Conservation (phyloP, 2,113 vertebrate genomes). For the Scomber colias region DNA sequence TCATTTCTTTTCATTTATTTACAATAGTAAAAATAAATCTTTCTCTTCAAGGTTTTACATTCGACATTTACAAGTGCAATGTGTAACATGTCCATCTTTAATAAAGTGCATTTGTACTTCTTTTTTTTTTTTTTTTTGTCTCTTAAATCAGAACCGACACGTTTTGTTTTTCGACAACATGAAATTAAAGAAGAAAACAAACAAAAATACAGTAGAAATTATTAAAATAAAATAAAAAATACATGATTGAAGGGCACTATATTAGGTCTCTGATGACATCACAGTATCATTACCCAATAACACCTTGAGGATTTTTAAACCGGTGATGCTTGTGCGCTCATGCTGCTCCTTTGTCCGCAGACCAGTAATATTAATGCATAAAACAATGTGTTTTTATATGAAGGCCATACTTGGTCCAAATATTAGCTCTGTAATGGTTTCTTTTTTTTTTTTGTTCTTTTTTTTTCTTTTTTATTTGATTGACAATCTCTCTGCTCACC, state of each 20-base stretch:
- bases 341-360: constrained; percentile 25
- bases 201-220: constrained; percentile 33
- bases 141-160: constrained; percentile 25
- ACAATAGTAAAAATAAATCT: constrained; percentile 85
- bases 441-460: constrained; percentile 4
- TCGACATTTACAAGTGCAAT: constrained; percentile 85
- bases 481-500: constrained; percentile 60
- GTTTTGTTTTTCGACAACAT: constrained; percentile 39
- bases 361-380: constrained; percentile 57
- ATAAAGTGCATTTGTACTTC: constrained; percentile 83
- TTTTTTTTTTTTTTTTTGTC: constrained; percentile 7
- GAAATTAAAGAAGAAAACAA: neutral
- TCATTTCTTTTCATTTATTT: constrained; percentile 58
- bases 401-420: constrained; percentile 78
- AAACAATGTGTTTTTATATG: constrained; percentile 54
- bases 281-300: constrained; percentile 60
- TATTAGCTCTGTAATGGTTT: constrained; percentile 80
- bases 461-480: constrained; percentile 16
- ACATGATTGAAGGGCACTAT: constrained; percentile 58
- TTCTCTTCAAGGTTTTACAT: constrained; percentile 81
- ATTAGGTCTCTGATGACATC: constrained; percentile 70
- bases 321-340: constrained; percentile 38
- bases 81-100: constrained; percentile 78
- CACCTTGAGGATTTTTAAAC: constrained; percentile 16
- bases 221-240: neutral